These are phyloP conservation scores for Molanna angustata DNA, from an alignment of 2,888 invertebrate genomes.

Conservation along the genomic window DNA sequence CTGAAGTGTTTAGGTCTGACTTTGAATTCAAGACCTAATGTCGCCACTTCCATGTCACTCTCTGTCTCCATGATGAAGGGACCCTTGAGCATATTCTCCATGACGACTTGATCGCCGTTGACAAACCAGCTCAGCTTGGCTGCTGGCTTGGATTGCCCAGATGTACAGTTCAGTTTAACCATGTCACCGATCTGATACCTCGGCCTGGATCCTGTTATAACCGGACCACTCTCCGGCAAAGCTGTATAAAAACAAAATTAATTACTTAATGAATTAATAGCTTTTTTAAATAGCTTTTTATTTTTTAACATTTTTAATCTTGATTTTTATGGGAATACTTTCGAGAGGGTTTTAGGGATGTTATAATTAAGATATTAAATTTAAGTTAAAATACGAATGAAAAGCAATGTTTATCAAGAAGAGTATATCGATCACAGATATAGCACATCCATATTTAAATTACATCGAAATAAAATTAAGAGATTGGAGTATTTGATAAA, in stretches of 20 bases:
- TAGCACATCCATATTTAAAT: too few relatives aligned
- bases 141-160: slow-evolving; percentile 77
- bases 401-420: too few relatives aligned
- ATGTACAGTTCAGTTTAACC: slow-evolving; percentile 82
- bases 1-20: slow-evolving; percentile 79
- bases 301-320: too few relatives aligned
- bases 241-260: slow-evolving; percentile 52
- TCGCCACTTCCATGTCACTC: slow-evolving; percentile 72
- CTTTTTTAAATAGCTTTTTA: too few relatives aligned
- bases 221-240: slow-evolving; percentile 77
- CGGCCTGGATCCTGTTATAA: slow-evolving; percentile 74
- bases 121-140: slow-evolving; percentile 84
- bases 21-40: slow-evolving; percentile 75
- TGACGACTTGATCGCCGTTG: slow-evolving; percentile 73
- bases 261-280: too few relatives aligned
- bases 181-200: slow-evolving; percentile 81
- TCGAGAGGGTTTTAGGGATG: too few relatives aligned
- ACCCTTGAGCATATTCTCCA: slow-evolving; percentile 49
- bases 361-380: too few relatives aligned
- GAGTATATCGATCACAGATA: too few relatives aligned
- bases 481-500: too few relatives aligned
- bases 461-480: too few relatives aligned
- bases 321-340: too few relatives aligned
- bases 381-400: too few relatives aligned
- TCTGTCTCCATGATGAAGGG: slow-evolving; percentile 53